Evolutionary conservation across 2,797 vertebrate species (phyloP).

Genomic region (Pyrocephalus nanus): DNA sequence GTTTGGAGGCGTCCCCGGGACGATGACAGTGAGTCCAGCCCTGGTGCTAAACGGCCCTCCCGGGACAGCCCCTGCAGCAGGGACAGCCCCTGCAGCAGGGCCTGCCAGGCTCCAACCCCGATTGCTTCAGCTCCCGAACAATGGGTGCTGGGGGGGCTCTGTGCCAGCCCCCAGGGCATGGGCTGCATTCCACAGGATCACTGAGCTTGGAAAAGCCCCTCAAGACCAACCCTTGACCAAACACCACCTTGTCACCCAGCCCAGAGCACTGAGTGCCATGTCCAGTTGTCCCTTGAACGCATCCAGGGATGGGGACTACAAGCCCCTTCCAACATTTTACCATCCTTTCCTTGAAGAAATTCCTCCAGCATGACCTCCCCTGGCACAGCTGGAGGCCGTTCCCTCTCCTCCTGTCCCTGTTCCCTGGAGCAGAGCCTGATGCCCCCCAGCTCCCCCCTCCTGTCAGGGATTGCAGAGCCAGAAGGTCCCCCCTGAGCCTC

Average conservation of each 20-base stretch:
- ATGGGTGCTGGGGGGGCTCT: background rate
- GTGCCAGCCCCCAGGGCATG: background rate
- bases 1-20: background rate
- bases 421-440: accelerated
- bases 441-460: background rate
- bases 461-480: too few relatives aligned
- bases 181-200: background rate
- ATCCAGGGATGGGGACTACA: background rate
- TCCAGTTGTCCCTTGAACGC: background rate
- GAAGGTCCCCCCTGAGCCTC: too few relatives aligned
- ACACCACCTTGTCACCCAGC: background rate
- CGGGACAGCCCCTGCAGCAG: background rate
- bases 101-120: background rate
- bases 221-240: background rate
- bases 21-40: conserved; percentile 18
- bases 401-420: background rate
- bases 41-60: conserved; percentile 27
- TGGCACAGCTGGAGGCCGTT: accelerated
- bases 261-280: background rate
- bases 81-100: background rate
- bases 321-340: background rate
- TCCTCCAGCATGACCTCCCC: background rate
- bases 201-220: background rate
- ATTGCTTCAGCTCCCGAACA: conserved; percentile 45
- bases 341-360: background rate